Evolutionary conservation across 1,140 invertebrate genomes (phyloP), one percentile per base, ranked within the genome.

Genomic region (Trichogramma pretiosum): DNA sequence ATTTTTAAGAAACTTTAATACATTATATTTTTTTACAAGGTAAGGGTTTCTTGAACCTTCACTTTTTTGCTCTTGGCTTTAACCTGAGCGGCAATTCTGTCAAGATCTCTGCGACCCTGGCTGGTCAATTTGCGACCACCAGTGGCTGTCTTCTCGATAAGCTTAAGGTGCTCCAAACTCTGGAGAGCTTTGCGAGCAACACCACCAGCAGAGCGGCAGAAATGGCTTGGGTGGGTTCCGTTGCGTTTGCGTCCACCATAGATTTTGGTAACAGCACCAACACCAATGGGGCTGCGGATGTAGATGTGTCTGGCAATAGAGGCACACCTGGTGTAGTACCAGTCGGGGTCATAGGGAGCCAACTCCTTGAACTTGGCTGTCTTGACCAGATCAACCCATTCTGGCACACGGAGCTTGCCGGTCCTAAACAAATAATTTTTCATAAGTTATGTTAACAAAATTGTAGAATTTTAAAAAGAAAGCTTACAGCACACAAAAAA

Each of bases 301-400:
- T 99, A 99, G 59, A 98, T 83, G 66, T 97, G 94, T 55, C 95
- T 77, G 38, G 93, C 84, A 39, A 96, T 76, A 13, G 92, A 91
- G 43, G 93, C 90, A 73, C 92, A 93, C 55, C 96, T 77, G 32
- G 87, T 85, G 65, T 90, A 98, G 68, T 89, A 99, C 95, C 95
- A 99, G 64, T 99, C 96, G 38, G 90, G 87, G 70, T 98, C 93
- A 59, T 93, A 95, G 0, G 96, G 96, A 34, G 94, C 91, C 55
- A 99, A 73, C 73, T 99, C 95, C 74, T 98, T 98, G 77, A 85
- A 89, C 57, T 82, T 81, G 41, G 85, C 93, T 17, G 90, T 89
- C 70, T 99, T 99, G 0, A 98, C 93, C 38, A 98, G 78, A 70
- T 98, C 94, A 54, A 92, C 85, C 84, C 94, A 97, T 65, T 98